Evolutionary conservation across 2,113 vertebrate species (phyloP).

Genomic region (Brevimyrus niger): DNA sequence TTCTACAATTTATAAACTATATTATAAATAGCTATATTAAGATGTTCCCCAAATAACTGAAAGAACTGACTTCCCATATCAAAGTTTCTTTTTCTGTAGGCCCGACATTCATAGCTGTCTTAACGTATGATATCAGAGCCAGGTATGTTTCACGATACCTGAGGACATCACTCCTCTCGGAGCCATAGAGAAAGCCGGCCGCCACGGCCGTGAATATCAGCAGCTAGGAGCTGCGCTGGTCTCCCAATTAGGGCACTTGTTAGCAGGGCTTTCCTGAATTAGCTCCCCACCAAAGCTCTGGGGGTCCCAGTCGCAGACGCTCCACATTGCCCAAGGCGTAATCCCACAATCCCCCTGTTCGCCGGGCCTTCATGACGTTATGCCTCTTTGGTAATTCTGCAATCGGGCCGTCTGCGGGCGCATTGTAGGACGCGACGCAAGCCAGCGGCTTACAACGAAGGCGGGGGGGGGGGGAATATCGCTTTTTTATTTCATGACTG

Average conservation of each 20-base stretch:
- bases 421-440: neutral
- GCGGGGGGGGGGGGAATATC: neutral
- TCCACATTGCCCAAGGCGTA: neutral
- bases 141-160: neutral
- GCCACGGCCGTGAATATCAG: neutral
- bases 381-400: neutral
- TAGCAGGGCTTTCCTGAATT: neutral
- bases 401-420: neutral
- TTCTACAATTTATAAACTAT: neutral
- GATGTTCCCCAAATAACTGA: neutral
- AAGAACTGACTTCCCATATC: neutral
- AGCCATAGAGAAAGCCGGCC: neutral
- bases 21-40: neutral
- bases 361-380: neutral
- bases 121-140: neutral
- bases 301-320: neutral
- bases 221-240: neutral
- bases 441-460: neutral
- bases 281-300: neutral
- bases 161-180: neutral
- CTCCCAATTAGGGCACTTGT: conserved; percentile 1
- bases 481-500: neutral
- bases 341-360: neutral
- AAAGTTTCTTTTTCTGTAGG: neutral
- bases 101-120: neutral